phyloP scores from a whole-genome alignment of 2,797 vertebrate species.

The Morelia viridis region DNA sequence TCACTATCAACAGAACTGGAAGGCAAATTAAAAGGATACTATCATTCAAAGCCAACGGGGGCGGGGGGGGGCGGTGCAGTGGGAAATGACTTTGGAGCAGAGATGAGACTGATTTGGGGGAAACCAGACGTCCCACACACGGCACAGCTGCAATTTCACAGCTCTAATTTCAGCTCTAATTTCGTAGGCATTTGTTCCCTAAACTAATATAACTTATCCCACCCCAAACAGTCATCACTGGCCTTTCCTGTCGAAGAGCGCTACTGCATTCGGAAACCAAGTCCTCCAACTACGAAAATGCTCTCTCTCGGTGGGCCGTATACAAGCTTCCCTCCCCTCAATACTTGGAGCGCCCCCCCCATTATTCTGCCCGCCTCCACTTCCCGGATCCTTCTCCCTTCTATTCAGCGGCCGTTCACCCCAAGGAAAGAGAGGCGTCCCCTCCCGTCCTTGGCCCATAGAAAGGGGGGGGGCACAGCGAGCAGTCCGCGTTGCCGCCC shows the following conservation, averaged over 20 bases:
- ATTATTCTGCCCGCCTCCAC: background rate
- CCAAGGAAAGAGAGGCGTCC: background rate
- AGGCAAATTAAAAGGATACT: background rate
- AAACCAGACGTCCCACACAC: background rate
- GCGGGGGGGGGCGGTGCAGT: background rate
- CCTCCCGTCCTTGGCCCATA: background rate
- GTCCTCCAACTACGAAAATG: background rate
- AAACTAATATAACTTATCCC: background rate
- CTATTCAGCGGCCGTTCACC: background rate
- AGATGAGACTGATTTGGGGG: background rate
- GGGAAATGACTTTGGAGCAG: background rate
- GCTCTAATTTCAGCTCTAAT: background rate
- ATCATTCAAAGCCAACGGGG: background rate
- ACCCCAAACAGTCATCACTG: background rate
- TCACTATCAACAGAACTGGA: background rate
- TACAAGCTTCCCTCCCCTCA: background rate
- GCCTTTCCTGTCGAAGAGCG: background rate
- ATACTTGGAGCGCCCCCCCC: accelerated
- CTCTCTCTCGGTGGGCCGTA: background rate
- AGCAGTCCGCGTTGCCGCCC: background rate
- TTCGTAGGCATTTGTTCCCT: accelerated
- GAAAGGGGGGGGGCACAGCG: background rate
- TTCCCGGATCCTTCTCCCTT: background rate
- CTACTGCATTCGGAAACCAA: background rate
- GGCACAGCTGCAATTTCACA: background rate